Evolutionary conservation across 2,113 vertebrate genomes (phyloP).

Genomic region (Eublepharis macularius): DNA sequence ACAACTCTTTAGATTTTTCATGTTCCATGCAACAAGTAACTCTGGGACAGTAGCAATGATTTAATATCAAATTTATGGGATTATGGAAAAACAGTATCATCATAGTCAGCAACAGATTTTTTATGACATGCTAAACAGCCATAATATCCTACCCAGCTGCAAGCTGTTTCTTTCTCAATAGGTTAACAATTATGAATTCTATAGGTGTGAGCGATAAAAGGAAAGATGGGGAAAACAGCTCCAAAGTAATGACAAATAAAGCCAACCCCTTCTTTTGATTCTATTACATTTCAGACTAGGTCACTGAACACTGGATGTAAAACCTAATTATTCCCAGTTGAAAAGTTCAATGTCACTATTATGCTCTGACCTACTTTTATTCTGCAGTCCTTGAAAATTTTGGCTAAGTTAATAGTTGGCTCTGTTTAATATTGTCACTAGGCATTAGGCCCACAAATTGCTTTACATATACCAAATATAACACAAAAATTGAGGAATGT

Average conservation of each 20-base stretch:
- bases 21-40: constrained; percentile 27
- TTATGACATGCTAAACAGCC: constrained; percentile 48
- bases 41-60: constrained; percentile 43
- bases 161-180: constrained; percentile 50
- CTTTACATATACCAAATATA: constrained; percentile 29
- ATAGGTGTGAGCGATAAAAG: constrained; percentile 40
- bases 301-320: constrained; percentile 75
- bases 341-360: constrained; percentile 74
- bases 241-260: constrained; percentile 53
- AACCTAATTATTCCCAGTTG: constrained; percentile 78
- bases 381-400: constrained; percentile 59
- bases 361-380: constrained; percentile 69
- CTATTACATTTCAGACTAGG: constrained; percentile 69
- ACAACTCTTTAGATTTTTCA: constrained; percentile 18
- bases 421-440: constrained; percentile 38
- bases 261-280: constrained; percentile 40
- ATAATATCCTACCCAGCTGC: constrained; percentile 37
- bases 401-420: constrained; percentile 35
- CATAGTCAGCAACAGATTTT: constrained; percentile 45
- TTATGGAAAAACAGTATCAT: constrained; percentile 55
- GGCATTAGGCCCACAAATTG: constrained; percentile 19
- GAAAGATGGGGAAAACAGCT: constrained; percentile 35
- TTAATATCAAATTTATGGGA: constrained; percentile 28
- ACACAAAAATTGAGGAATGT: constrained; percentile 37
- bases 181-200: constrained; percentile 56